Evolutionary conservation across 2,113 vertebrate genomes (phyloP), one percentile per base, ranked within the genome.

Genomic region (Cyanoderma ruficeps): DNA sequence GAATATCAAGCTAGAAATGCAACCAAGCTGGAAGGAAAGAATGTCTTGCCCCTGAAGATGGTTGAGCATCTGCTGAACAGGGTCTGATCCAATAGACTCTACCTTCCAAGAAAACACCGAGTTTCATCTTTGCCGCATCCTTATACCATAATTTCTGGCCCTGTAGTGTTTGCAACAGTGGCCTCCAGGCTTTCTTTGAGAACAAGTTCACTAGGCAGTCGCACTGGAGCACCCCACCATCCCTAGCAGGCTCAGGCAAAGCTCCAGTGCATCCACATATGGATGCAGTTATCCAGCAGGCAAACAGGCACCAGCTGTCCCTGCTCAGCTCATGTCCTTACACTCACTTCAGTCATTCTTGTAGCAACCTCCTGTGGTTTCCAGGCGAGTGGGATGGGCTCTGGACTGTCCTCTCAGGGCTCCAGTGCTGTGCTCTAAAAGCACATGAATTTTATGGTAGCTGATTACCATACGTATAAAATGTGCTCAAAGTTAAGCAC

Each of bases 191-290:
- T 75, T 15, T 55, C 52, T 20, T 22, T 63, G 56, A 84, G 65
- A 56, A 42, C 18, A 74, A 70, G 39, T 27, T 71, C 64, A 11
- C 14, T 30, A 25, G 20, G 31, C 39, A 30, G 52, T 30, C 21
- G 19, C 18, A 22, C 12, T 39, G n/a, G 49, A 83, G 41, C n/a
- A 41, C 39, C 15, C 52, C 49, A 67, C 10, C 37, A 42, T 10
- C 18, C 47, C 23, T 4, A 12, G 11, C 13, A 67, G 33, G 22
- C 35, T 28, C 10, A 15, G 50, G 44, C 6, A 18, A 47, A 74
- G 30, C 25, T 67, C 60, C 72, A 55, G 56, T 7, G 16, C 17
- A 5, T 31, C 31, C 3, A 0, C 3, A 0, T 0, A 0, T 1
- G 37, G 35, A 72, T 44, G 19, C 17, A 23, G 33, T 33, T 24